Evolutionary conservation across 1,140 invertebrate genomes (phyloP).

Genomic region (Dendroctonus ponderosae): DNA sequence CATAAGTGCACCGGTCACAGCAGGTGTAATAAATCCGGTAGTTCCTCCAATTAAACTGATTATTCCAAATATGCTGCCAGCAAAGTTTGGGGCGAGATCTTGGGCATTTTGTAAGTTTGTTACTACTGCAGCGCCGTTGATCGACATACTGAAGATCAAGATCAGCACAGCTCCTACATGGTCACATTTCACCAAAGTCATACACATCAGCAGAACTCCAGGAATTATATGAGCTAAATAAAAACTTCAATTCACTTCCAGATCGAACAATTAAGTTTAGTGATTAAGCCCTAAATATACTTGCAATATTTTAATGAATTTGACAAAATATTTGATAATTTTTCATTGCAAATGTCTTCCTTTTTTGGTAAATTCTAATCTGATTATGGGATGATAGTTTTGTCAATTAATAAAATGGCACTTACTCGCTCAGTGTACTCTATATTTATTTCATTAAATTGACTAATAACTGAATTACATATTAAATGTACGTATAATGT

Average conservation of each 20-base stretch:
- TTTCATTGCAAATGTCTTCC: too few species aligned
- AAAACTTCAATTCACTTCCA: conserved; percentile 13
- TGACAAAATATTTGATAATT: too few species aligned
- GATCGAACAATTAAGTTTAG: too few species aligned
- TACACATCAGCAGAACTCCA: conserved; percentile 62
- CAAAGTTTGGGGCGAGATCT: conserved; percentile 79
- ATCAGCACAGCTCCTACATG: conserved; percentile 61
- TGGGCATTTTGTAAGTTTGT: conserved; percentile 83
- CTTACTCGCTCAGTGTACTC: too few species aligned
- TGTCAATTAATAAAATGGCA: too few species aligned
- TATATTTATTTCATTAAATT: too few species aligned
- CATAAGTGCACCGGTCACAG: conserved; percentile 68
- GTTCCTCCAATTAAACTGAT: conserved; percentile 72
- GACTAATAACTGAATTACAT: too few species aligned
- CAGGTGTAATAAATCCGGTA: conserved; percentile 70
- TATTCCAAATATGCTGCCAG: conserved; percentile 72
- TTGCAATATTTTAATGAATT: too few species aligned
- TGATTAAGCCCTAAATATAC: too few species aligned
- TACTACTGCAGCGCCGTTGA: conserved; percentile 80
- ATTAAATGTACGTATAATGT: too few species aligned
- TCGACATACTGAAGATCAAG: conserved; percentile 71
- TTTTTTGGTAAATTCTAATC: too few species aligned
- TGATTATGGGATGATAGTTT: too few species aligned
- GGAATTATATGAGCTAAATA: conserved; percentile 67
- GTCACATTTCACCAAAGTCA: conserved; percentile 69